These are phyloP conservation scores for Hylomyscus alleni DNA, from an alignment of 2,797 vertebrate species.

Conservation along the genomic window DNA sequence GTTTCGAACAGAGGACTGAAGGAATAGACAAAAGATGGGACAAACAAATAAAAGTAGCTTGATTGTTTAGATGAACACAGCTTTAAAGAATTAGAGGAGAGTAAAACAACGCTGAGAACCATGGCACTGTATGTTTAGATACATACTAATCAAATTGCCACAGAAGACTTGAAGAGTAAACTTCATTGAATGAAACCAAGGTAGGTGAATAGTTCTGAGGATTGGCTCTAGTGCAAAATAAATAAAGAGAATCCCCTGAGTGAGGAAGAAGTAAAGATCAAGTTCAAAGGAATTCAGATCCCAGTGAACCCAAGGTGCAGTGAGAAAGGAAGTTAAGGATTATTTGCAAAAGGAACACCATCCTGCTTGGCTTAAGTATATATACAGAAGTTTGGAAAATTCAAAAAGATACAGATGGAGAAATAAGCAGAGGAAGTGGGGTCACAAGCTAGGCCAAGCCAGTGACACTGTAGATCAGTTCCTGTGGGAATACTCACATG, in stretches of 20 bases:
- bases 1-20: neutral
- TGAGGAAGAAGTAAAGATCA: neutral
- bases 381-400: neutral
- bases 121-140: neutral
- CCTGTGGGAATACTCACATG: neutral
- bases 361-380: neutral
- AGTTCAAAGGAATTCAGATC: slow-evolving; percentile 20
- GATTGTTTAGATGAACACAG: slow-evolving; percentile 9
- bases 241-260: neutral
- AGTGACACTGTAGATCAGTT: neutral
- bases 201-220: neutral
- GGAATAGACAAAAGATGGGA: neutral
- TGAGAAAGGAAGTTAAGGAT: neutral
- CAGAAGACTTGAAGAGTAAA: neutral
- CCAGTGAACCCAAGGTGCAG: neutral
- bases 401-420: neutral
- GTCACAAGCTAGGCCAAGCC: neutral
- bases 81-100: neutral
- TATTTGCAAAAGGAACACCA: neutral
- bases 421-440: neutral
- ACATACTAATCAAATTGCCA: neutral
- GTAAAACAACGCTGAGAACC: neutral
- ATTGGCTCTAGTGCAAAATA: neutral
- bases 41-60: slow-evolving; percentile 6
- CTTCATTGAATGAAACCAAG: neutral